Evolutionary conservation across 2,888 invertebrate genomes (phyloP).

Genomic region (Chaetogeoica ovagalla): DNA sequence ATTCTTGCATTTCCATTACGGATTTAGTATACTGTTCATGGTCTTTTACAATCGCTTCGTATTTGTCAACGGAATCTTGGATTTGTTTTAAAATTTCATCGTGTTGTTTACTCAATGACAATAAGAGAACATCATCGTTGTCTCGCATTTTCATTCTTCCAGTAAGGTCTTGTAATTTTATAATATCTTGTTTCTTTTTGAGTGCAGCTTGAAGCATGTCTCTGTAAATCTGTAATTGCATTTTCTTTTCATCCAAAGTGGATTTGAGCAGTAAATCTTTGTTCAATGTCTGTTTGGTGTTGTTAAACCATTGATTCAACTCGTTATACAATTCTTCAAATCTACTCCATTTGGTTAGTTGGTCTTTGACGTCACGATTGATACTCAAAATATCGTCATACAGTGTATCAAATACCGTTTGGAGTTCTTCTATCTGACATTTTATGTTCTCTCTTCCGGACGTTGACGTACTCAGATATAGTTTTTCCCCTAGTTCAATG

Average conservation of each 20-base stretch:
- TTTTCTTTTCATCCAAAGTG: slow-evolving; percentile 88
- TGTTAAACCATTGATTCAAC: slow-evolving; percentile 77
- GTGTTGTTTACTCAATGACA: slow-evolving; percentile 73
- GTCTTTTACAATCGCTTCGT: slow-evolving; percentile 84
- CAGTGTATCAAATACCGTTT: slow-evolving; percentile 77
- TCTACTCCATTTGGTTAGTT: slow-evolving; percentile 83
- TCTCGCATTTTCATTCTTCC: slow-evolving; percentile 78
- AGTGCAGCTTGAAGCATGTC: slow-evolving; percentile 78
- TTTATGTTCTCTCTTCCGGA: slow-evolving; percentile 86
- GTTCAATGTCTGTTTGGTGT: slow-evolving; percentile 74
- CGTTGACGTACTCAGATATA: slow-evolving; percentile 81
- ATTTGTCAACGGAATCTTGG: slow-evolving; percentile 74
- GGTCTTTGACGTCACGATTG: slow-evolving; percentile 79
- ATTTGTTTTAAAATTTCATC: slow-evolving; percentile 71
- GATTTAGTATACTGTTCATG: slow-evolving; percentile 88
- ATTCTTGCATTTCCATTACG: slow-evolving; percentile 83
- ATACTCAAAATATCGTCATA: slow-evolving; percentile 75
- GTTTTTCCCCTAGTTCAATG: slow-evolving; percentile 83
- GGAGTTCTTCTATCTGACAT: slow-evolving; percentile 80
- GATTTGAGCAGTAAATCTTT: slow-evolving; percentile 79
- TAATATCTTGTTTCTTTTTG: slow-evolving; percentile 81
- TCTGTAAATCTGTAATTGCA: slow-evolving; percentile 79
- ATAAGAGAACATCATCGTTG: slow-evolving; percentile 73
- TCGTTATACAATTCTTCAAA: slow-evolving; percentile 84
- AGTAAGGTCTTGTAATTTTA: slow-evolving; percentile 78